Evolutionary conservation across 2,888 invertebrate species (phyloP).

Genomic region (Pterostichus madidus): DNA sequence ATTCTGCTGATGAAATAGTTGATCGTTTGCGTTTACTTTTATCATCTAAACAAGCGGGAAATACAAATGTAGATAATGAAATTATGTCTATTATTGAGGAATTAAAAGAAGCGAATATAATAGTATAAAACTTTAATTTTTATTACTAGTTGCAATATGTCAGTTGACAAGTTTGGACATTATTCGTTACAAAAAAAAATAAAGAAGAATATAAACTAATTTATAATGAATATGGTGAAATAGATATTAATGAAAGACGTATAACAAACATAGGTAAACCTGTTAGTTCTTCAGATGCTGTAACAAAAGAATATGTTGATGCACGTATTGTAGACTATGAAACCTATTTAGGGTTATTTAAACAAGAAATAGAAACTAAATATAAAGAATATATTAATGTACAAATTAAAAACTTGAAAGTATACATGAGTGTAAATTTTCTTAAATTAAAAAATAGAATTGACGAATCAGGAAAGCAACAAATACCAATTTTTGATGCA

Average conservation of each 20-base stretch:
- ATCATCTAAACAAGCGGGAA: slow-evolving; percentile 10
- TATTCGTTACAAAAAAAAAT: not conserved
- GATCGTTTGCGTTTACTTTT: slow-evolving; percentile 54
- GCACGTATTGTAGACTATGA: too few relatives aligned
- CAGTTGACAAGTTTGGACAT: slow-evolving; percentile 25
- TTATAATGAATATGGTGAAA: not conserved
- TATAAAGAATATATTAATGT: too few relatives aligned
- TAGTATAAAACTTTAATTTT: slow-evolving; percentile 4
- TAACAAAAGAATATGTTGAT: too few relatives aligned
- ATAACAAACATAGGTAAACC: not conserved
- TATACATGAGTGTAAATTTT: not conserved
- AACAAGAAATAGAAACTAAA: too few relatives aligned
- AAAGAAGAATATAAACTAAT: not conserved
- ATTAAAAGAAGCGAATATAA: slow-evolving; percentile 5
- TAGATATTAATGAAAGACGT: not conserved
- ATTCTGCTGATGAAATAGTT: slow-evolving; percentile 63
- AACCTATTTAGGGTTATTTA: too few relatives aligned
- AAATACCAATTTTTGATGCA: not conserved
- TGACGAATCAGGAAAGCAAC: not conserved
- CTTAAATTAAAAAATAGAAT: not conserved
- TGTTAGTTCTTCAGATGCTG: too few relatives aligned
- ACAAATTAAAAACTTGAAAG: too few relatives aligned
- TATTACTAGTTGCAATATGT: not conserved
- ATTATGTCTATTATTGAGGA: slow-evolving; percentile 17
- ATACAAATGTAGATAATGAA: slow-evolving; percentile 24